Base-by-base conservation (phyloP, 1,140 invertebrate species). In the Elysia chlorotica region DNA sequence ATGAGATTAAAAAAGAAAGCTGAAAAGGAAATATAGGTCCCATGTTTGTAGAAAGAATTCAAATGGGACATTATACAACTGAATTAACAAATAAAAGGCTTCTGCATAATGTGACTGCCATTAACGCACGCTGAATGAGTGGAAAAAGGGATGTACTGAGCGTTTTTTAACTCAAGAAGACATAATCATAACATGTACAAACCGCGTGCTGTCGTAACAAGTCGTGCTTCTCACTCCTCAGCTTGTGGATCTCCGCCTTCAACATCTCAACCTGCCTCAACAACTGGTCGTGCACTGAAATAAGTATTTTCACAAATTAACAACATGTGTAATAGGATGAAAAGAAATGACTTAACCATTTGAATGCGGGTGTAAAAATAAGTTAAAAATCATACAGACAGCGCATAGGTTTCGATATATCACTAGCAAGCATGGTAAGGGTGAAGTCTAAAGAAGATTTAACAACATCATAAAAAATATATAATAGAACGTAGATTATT, bases 181-280 rank as follows among this genome's bases (percentile, higher is more conserved):
- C n/a, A n/a, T n/a, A n/a, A n/a, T n/a, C n/a, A n/a, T n/a, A n/a
- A n/a, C n/a, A n/a, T n/a, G n/a, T n/a, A n/a, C n/a, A n/a, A n/a
- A 71, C 69, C 57, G 69, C 69, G 63, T 63, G 69, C 59, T 71
- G 69, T 5, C 69, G 57, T n/a, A 71, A 38, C 0, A 71, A 30
- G 53, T 71, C 69, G 35, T 71, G 59, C 36, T 71, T 71, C 63
- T 71, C 69, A 71, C 69, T 71, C 48, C 63, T 71, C 25, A 71
- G 38, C 30, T 71, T 71, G 37, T 71, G 69, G 30, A 71, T 53
- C 63, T 71, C 69, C 6, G 57, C 31, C 31, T 59, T 25, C 3
- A 71, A 59, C 28, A 41, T 35, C 17, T 71, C 69, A 30, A 71
- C 63, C 35, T 71, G 69, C 25, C 69, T 23, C 1, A 57, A 59